Percentiles rank a stretch among this genome's conserved stretches.
Evolutionary conservation across 2,113 vertebrate species (phyloP).

Genomic region (Calypte anna): DNA sequence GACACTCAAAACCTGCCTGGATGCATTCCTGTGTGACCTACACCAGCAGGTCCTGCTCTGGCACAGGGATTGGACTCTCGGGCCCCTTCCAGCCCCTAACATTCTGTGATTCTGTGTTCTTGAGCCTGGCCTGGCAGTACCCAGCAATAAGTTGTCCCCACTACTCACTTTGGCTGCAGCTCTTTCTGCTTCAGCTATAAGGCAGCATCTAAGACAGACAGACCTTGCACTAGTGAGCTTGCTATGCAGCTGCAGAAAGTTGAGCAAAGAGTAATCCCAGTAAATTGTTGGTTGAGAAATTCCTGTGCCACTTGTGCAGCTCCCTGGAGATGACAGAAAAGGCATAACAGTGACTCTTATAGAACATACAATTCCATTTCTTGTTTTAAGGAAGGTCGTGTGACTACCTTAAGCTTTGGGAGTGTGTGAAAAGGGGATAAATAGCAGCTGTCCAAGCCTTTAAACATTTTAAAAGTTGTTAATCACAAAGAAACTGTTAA

Average conservation of each 20-base stretch:
- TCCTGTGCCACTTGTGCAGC: not conserved
- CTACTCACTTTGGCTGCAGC: not conserved
- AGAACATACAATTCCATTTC: not conserved
- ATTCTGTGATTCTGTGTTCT: no score
- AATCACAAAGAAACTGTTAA: not conserved
- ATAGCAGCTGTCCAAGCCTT: not conserved
- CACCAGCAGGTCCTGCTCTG: no score
- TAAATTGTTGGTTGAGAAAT: not conserved
- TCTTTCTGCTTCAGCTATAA: not conserved
- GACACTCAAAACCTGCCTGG: no score
- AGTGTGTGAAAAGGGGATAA: not conserved
- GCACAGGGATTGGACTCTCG: no score
- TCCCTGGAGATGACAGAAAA: not conserved
- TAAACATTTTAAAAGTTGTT: not conserved
- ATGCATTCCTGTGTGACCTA: no score
- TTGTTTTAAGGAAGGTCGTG: not conserved
- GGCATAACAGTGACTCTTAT: not conserved
- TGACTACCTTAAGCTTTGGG: not conserved
- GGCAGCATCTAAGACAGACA: not conserved
- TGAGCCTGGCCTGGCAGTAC: not conserved
- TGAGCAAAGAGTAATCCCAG: not conserved
- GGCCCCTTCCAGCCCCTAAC: no score
- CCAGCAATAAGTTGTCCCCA: not conserved
- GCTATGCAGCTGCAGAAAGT: rapidly evolving
- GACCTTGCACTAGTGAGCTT: not conserved